Conservation (phyloP, 2,888 invertebrate species). For the Acronicta aceris region DNA sequence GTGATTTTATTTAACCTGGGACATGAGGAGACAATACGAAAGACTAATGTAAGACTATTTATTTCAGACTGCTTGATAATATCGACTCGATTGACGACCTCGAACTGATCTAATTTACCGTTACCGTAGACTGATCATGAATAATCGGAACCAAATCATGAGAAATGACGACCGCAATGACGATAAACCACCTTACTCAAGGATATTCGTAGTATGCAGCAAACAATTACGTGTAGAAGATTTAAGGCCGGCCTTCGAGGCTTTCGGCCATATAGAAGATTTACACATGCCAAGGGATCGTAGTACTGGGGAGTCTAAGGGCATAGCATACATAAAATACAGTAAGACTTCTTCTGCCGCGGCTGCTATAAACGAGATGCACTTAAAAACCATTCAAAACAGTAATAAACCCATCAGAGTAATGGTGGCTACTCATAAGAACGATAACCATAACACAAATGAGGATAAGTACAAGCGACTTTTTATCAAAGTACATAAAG, state of each 20-base stretch:
- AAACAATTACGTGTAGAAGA: conserved; percentile 92
- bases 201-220: conserved; percentile 96
- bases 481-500: conserved; percentile 96
- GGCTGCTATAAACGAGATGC: conserved; percentile 95
- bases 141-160: conserved; percentile 52
- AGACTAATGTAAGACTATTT: conserved; percentile 49
- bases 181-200: conserved; percentile 95
- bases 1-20: conserved; percentile 37
- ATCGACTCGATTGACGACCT: conserved; percentile 55
- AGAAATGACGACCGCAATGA: conserved; percentile 75
- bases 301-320: conserved; percentile 95
- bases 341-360: conserved; percentile 97
- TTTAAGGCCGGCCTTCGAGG: conserved; percentile 93
- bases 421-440: conserved; percentile 93
- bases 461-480: conserved; percentile 90
- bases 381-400: conserved; percentile 92
- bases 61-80: conserved; percentile 47
- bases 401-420: conserved; percentile 95
- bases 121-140: conserved; percentile 58
- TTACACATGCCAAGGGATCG: conserved; percentile 96
- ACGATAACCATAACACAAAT: conserved; percentile 68
- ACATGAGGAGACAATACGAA: conserved; percentile 45
- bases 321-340: conserved; percentile 97
- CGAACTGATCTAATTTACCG: conserved; percentile 51
- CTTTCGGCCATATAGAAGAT: conserved; percentile 95